Base-by-base conservation (phyloP, 2,888 invertebrate genomes). In the Heteromurus nitidus region DNA sequence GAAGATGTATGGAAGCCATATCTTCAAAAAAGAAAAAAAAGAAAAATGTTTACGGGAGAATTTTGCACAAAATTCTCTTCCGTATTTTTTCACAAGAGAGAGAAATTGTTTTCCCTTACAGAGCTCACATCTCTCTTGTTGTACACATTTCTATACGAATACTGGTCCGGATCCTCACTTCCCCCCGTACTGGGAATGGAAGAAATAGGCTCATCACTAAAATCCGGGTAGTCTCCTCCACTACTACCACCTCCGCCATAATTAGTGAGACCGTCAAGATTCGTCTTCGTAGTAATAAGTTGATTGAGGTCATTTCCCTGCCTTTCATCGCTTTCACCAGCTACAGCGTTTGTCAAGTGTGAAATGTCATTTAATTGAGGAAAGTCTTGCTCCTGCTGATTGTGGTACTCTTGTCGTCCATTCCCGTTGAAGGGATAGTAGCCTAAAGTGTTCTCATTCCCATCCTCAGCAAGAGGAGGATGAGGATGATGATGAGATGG, bases 211-310 rank as follows among this genome's bases (percentile, higher is more conserved):
- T 79, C 79, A 47, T 79, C 79, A 79, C 28, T 77, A 62, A 79
- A 79, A 47, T 79, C 79, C 5, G 79, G 79, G 26, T 79, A 79
- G 65, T 79, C 79, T 30, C 64, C 60, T n/a, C 22, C 53, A 9
- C 18, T 7, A n/a, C 20, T n/a, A 36, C 36, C 36, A 36, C 13
- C 7, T 36, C 36, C 36, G n/a, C n/a, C 47, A 16, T 47, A 47
- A 16, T 16, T 74, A 3, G 58, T n/a, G n/a, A n/a, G 47, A 30
- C 16, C 24, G 69, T 77, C 76, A 69, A n/a, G n/a, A n/a, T n/a
- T n/a, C n/a, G n/a, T n/a, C n/a, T 42, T 69, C 24, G 58, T 55
- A 1, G 11, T 53, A 18, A 26, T 24, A 44, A 26, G 18, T 18
- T 3, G 13, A 16, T 30, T 16, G 16, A 5, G 26, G 47, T 28